These are phyloP conservation scores for Ctenodactylus gundi DNA, from an alignment of 2,113 vertebrate genomes.

Conservation along the genomic window DNA sequence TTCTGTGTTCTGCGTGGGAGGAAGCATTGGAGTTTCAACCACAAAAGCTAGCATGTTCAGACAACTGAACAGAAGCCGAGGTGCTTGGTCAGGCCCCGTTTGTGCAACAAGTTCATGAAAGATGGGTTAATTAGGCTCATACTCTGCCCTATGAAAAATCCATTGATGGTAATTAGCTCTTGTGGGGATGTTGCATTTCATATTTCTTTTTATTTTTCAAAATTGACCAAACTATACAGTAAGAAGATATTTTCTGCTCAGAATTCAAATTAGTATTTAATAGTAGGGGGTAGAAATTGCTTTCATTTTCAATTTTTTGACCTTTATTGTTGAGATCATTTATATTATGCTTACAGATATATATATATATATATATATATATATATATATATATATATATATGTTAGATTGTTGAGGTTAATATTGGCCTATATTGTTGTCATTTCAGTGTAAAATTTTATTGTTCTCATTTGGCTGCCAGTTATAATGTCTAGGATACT, in stretches of 20 bases:
- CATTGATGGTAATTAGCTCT: constrained; percentile 17
- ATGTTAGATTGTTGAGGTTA: background rate
- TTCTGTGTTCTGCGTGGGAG: constrained; percentile 50
- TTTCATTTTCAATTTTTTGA: constrained; percentile 15
- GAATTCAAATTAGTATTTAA: background rate
- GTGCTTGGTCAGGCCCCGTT: constrained; percentile 6
- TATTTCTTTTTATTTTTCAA: constrained; percentile 38
- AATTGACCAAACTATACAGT: constrained; percentile 29
- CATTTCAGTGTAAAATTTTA: too few species aligned
- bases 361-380: background rate
- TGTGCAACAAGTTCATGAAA: constrained; percentile 43
- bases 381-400: background rate
- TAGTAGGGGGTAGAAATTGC: background rate
- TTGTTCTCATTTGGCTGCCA: background rate
- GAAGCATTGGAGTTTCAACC: constrained; percentile 62
- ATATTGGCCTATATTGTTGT: background rate
- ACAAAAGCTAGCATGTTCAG: constrained; percentile 60
- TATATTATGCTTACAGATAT: background rate
- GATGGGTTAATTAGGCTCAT: constrained; percentile 51
- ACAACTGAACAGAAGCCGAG: background rate
- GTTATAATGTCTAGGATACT: background rate
- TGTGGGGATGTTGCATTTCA: background rate
- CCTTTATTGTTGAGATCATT: background rate
- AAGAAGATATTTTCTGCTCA: constrained; percentile 15
- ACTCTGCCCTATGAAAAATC: background rate